A percentile compares a stretch with the other conserved stretches of the same genome.
phyloP scores from a whole-genome alignment of 1,140 invertebrate species.

The Euura saliciscinereae region DNA sequence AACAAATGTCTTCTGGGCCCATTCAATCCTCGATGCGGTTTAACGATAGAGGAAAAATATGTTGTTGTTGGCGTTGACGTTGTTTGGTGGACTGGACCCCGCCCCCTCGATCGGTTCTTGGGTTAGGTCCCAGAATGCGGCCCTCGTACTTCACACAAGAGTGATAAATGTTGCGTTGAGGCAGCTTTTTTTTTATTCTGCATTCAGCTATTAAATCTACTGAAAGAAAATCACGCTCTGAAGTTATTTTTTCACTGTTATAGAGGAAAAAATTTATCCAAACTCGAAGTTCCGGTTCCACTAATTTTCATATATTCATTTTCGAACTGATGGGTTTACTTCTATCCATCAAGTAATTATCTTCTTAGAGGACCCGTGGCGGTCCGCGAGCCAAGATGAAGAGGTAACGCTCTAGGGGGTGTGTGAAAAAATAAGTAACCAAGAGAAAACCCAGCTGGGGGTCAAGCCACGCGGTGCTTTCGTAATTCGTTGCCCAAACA shows the following conservation, averaged over 20 bases:
- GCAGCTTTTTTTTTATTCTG: too few relatives aligned
- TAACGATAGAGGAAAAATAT: not conserved
- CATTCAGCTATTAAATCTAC: not conserved
- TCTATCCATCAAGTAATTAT: constrained; percentile 42
- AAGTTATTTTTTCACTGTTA: too few relatives aligned
- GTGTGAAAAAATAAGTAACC: constrained; percentile 41
- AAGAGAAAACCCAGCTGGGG: constrained; percentile 39
- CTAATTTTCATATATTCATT: too few relatives aligned
- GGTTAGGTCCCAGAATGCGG: not conserved
- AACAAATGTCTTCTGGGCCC: too few relatives aligned
- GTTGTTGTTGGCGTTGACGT: not conserved
- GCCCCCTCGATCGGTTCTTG: not conserved
- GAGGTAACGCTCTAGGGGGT: constrained; percentile 50
- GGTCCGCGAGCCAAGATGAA: constrained; percentile 37
- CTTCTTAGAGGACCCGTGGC: not conserved
- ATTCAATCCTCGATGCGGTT: too few relatives aligned
- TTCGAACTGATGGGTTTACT: constrained; percentile 25
- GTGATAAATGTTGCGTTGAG: constrained; percentile 7
- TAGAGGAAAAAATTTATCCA: too few relatives aligned
- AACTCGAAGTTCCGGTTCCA: too few relatives aligned
- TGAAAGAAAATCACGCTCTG: not conserved
- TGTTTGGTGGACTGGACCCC: not conserved
- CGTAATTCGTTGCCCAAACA: constrained; percentile 5
- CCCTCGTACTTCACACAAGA: not conserved
- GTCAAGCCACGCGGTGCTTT: constrained; percentile 32